Base-by-base conservation (phyloP, 2,888 invertebrate species). In the Archaeoteleia sp. region DNA sequence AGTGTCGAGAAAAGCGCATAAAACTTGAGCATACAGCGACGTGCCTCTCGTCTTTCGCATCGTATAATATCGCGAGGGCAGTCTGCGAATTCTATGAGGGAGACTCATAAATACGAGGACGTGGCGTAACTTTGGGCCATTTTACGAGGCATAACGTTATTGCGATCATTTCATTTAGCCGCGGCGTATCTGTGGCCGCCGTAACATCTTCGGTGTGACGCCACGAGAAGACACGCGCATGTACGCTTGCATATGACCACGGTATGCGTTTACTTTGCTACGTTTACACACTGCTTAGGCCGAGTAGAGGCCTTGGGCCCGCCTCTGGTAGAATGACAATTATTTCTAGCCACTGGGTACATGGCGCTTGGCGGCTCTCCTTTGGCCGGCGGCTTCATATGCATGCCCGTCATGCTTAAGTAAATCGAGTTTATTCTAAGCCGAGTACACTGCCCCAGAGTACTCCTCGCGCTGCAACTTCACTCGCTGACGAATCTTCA, bases 331-430 rank as follows among this genome's bases (percentile, higher is more conserved):
- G 78, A 81, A 83, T 81, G 79, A 80, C 82, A 82, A 82, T 82
- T 80, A 80, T 81, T 78, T 75, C 77, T 75, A 77, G 77, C 77
- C 79, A 78, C 79, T 76, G 78, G 77, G 79, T 81, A 77, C 76
- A 79, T 80, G 81, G 80, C 81, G 79, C 80, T 79, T 78, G 78
- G 76, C 78, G 79, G 79, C 72, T 80, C 74, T 79, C 78, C 78
- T 82, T 81, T 80, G 79, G 74, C 73, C 73, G 58, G 54, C 70
- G 69, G 70, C 78, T 20, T 75, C 68, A 76, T 81, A 80, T 80
- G 80, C 81, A 82, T 82, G 81, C 81, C 74, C 77, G 79, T 82
- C 80, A 82, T 65, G 61, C 57, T 57, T 57, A 61, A 45, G 46
- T 39, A 54, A 69, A 61, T 57, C 48, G 49, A 69, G 57, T 61